These are phyloP conservation scores for Gallinago nigripennis DNA, from an alignment of 2,797 vertebrate genomes.

Conservation along the genomic window DNA sequence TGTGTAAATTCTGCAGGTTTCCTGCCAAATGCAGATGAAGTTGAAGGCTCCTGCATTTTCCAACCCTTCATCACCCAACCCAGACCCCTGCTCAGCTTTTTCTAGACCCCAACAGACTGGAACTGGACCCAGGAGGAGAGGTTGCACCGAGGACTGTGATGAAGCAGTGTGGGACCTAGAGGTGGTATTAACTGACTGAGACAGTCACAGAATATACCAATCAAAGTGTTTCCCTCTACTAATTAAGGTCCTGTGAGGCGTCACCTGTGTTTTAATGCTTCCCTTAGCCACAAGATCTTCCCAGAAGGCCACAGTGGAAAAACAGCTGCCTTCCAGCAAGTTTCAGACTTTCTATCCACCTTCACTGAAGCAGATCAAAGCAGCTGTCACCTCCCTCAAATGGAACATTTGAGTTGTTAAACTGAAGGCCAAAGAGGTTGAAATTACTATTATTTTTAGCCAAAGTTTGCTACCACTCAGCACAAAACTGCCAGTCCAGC, in stretches of 20 bases:
- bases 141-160: neutral
- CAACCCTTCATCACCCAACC: neutral
- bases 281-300: neutral
- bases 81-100: neutral
- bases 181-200: neutral
- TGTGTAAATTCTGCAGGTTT: neutral
- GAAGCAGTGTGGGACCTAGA: neutral
- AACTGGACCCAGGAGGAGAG: neutral
- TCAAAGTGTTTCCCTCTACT: neutral
- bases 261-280: conserved; percentile 2
- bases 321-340: conserved; percentile 35
- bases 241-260: neutral
- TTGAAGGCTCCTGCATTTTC: neutral
- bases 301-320: neutral
- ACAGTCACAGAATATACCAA: neutral
- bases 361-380: conserved; percentile 12
- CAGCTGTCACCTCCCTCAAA: neutral
- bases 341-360: neutral
- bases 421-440: neutral
- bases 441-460: conserved; percentile 2
- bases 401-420: neutral
- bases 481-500: neutral
- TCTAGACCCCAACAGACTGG: neutral
- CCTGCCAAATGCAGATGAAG: neutral
- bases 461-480: neutral